These are phyloP conservation scores for Eulithis prunata DNA, from an alignment of 2,888 invertebrate species.

Conservation along the genomic window DNA sequence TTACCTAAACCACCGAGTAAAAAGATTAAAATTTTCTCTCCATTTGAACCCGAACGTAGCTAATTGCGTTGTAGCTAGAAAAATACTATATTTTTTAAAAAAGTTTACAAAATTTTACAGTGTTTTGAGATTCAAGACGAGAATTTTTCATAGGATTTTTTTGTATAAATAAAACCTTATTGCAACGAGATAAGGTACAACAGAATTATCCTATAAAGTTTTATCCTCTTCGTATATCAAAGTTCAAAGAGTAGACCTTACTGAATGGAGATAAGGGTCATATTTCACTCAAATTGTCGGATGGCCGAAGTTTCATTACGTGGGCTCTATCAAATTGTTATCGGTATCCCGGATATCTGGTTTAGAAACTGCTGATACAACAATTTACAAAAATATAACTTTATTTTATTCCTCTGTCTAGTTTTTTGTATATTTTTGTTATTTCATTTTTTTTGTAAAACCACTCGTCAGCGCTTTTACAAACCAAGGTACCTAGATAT, in stretches of 20 bases:
- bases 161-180: too few species aligned
- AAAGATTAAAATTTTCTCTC: slow-evolving; percentile 10
- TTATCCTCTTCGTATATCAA: background rate
- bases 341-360: slow-evolving; percentile 24
- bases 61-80: slow-evolving; percentile 3
- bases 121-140: background rate
- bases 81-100: too few species aligned
- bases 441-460: background rate
- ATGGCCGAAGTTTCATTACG: background rate
- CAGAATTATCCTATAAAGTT: background rate
- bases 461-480: background rate
- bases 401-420: background rate
- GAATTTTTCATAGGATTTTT: too few species aligned
- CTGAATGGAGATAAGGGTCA: slow-evolving; percentile 13
- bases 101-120: background rate
- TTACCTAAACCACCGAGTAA: slow-evolving; percentile 3
- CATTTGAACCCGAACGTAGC: slow-evolving; percentile 1
- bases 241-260: slow-evolving; percentile 3
- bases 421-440: background rate
- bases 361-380: slow-evolving; percentile 17
- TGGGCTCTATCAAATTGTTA: slow-evolving; percentile 11
- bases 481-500: too few species aligned
- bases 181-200: background rate
- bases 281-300: slow-evolving; percentile 5
- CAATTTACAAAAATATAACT: background rate